Evolutionary conservation across 2,797 vertebrate genomes (phyloP).

Genomic region (Halcyon leucocephala): DNA sequence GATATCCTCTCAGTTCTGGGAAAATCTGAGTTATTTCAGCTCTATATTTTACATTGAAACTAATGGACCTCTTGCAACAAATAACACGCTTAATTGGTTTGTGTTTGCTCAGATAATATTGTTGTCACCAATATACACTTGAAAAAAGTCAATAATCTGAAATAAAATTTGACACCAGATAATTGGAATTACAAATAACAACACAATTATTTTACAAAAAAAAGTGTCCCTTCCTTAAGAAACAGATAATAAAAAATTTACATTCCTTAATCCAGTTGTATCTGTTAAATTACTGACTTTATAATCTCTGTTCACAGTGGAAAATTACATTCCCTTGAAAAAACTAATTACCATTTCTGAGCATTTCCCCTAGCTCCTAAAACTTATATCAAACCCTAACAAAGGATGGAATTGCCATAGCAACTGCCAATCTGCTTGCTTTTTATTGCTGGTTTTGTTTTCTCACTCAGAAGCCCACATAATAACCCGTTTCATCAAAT

Average conservation of each 20-base stretch:
- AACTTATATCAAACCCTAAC: constrained; percentile 22
- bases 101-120: neutral
- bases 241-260: neutral
- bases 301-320: constrained; percentile 19
- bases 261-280: neutral
- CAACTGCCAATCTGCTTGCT: constrained; percentile 55
- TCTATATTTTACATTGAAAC: neutral
- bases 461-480: neutral
- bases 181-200: constrained; percentile 7
- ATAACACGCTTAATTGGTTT: neutral
- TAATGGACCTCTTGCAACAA: neutral
- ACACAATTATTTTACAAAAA: neutral
- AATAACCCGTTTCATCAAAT: constrained; percentile 6
- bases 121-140: neutral
- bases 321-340: constrained; percentile 50
- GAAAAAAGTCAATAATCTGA: constrained; percentile 1
- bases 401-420: constrained; percentile 63
- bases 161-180: constrained; percentile 11
- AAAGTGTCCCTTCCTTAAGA: neutral
- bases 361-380: constrained; percentile 31
- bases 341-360: constrained; percentile 51
- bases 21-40: neutral
- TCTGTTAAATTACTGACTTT: constrained; percentile 32
- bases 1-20: neutral
- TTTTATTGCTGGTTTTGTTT: constrained; percentile 51